These are phyloP conservation scores for Troides helena DNA, from an alignment of 2,888 invertebrate genomes.

Conservation along the genomic window DNA sequence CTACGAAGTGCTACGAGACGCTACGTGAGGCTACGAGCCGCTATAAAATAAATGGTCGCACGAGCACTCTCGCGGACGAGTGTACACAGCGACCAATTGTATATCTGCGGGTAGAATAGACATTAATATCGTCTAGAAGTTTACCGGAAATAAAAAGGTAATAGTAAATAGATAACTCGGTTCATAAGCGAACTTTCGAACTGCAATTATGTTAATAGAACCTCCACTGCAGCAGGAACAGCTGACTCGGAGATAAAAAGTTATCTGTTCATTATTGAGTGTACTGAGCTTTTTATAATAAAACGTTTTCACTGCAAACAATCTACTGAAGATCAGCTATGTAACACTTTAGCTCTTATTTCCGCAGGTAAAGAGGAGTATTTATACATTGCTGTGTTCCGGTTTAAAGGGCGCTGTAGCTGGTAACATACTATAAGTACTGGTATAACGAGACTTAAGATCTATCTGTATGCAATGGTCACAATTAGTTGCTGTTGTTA, in stretches of 20 bases:
- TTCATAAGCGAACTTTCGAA: not conserved
- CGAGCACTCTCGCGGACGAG: not conserved
- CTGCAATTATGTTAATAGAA: not conserved
- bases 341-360: too few relatives aligned
- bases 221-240: not conserved
- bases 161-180: not conserved
- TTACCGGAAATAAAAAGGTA: not conserved
- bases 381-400: too few relatives aligned
- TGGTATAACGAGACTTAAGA: too few relatives aligned
- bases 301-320: not conserved
- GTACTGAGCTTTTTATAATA: not conserved
- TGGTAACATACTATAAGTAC: too few relatives aligned
- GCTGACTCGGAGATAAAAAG: not conserved
- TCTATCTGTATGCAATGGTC: too few relatives aligned
- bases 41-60: not conserved
- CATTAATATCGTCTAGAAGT: not conserved
- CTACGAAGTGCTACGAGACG: constrained; percentile 1
- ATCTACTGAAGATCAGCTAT: too few relatives aligned
- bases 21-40: not conserved
- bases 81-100: not conserved
- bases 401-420: too few relatives aligned
- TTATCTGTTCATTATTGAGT: not conserved
- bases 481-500: too few relatives aligned
- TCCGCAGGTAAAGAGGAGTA: too few relatives aligned
- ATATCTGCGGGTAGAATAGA: not conserved